phyloP scores from a whole-genome alignment of 2,888 invertebrate genomes.

The Pimpla rufipes region DNA sequence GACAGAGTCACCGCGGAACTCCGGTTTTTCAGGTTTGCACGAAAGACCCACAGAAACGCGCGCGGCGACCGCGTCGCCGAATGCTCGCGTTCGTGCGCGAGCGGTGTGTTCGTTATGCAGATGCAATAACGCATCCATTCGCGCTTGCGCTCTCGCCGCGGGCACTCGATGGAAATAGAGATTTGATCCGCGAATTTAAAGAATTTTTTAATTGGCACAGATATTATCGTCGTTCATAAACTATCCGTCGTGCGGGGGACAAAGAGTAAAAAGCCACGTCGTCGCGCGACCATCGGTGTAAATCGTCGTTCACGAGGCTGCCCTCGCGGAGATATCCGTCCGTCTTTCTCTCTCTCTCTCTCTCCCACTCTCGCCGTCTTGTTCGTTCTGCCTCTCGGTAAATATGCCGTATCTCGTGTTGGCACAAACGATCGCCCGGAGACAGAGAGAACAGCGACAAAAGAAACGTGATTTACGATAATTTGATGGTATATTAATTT shows the following conservation, averaged over 20 bases:
- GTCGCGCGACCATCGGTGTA: conserved; percentile 67
- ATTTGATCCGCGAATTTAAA: conserved; percentile 74
- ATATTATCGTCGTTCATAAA: conserved; percentile 72
- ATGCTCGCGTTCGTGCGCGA: conserved; percentile 64
- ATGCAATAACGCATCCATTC: conserved; percentile 70
- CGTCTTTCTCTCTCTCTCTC: conserved; percentile 46
- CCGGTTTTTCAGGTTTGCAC: conserved; percentile 75
- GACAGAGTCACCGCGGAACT: conserved; percentile 67
- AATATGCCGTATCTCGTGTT: conserved; percentile 64
- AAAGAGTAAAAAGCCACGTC: conserved; percentile 38
- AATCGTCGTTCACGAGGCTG: conserved; percentile 69
- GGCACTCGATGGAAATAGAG: conserved; percentile 73
- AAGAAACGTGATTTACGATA: conserved; percentile 69
- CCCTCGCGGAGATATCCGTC: conserved; percentile 56
- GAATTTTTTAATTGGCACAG: conserved; percentile 75
- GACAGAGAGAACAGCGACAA: conserved; percentile 55
- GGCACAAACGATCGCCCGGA: conserved; percentile 34
- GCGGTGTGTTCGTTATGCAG: conserved; percentile 65
- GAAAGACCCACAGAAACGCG: conserved; percentile 55
- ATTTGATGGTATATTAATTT: conserved; percentile 70
- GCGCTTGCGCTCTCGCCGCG: conserved; percentile 47
- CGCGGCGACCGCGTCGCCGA: conserved; percentile 6
- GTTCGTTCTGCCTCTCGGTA: conserved; percentile 53
- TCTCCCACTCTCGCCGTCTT: conserved; percentile 45
- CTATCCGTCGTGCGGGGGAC: conserved; percentile 62